Conservation (phyloP, 2,888 invertebrate species). For the Muschampia plurimacula region DNA sequence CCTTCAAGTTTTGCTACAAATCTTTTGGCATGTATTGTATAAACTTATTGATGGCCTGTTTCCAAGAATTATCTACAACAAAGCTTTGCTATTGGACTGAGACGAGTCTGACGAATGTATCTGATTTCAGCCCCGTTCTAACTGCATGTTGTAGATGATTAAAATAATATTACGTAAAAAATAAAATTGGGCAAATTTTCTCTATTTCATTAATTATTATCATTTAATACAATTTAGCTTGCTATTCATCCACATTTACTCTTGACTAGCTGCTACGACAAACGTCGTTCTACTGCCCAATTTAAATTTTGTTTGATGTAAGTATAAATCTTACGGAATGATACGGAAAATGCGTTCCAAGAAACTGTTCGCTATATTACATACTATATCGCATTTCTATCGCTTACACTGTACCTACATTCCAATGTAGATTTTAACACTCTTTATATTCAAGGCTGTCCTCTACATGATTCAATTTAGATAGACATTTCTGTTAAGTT, state of each 20-base stretch:
- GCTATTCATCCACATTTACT: no score
- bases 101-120: slow-evolving; percentile 15
- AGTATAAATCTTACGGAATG: not conserved
- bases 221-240: no score
- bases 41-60: slow-evolving; percentile 33
- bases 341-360: not conserved
- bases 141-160: not conserved
- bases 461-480: no score
- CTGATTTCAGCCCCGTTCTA: not conserved
- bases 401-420: no score
- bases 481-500: no score
- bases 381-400: no score
- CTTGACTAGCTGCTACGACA: no score
- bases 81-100: slow-evolving; percentile 11
- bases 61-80: slow-evolving; percentile 27
- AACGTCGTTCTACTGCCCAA: not conserved
- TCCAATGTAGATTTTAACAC: no score
- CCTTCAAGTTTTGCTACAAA: slow-evolving; percentile 16
- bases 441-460: no score
- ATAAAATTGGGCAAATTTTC: no score
- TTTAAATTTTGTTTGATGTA: not conserved
- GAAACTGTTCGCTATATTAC: not conserved
- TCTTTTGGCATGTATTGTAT: slow-evolving; percentile 30
- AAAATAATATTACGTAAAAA: not conserved
- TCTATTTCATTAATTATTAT: no score